Base-by-base conservation (phyloP, 2,113 vertebrate species). In the Rana temporaria region DNA sequence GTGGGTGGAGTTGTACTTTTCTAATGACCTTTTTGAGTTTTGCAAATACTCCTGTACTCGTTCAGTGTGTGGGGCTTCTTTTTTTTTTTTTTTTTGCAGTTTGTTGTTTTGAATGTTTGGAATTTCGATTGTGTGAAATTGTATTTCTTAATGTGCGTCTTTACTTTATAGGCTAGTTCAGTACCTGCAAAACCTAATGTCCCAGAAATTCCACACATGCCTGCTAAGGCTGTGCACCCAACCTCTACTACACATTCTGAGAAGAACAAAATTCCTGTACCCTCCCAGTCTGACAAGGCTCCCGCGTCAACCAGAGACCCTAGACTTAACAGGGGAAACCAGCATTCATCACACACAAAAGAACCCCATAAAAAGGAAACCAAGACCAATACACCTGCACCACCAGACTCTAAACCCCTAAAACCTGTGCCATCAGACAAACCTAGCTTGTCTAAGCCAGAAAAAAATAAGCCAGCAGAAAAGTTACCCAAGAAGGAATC, bases 281-380 rank as follows among this genome's bases (percentile, higher is more conserved):
- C 92, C 24, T 88, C 94, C 67, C 69, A 12, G 6, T 42, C 38
- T 20, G 97, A 98, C 55, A 22, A 92, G 16, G 1, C 32, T 38
- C 98, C 98, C 87, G 85, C 90, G 11, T 86, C 94, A 24, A 95
- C 93, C 59, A 92, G 97, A 85, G 98, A 99, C 90, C 98, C 97
- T 38, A 96, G 98, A 30, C 92, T 99, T 81, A 97, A 97, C 87
- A 94, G 97, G 71, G 53, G 79, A 80, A 84, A 85, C 82, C 91
- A 86, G 9, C 90, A 85, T 84, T 86, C 91, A 34, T 84, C 92
- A 73, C 95, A 92, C 67, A 63, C 88, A 85, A 98, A 97, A 92
- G 97, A 97, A 75, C 88, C 89, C 19, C 87, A 93, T 17, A 92
- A 94, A 86, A 97, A 96, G 34, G 96, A 98, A 14, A 87, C 87